Evolutionary conservation across 1,140 invertebrate species (phyloP).

Genomic region (Batillaria attramentaria): DNA sequence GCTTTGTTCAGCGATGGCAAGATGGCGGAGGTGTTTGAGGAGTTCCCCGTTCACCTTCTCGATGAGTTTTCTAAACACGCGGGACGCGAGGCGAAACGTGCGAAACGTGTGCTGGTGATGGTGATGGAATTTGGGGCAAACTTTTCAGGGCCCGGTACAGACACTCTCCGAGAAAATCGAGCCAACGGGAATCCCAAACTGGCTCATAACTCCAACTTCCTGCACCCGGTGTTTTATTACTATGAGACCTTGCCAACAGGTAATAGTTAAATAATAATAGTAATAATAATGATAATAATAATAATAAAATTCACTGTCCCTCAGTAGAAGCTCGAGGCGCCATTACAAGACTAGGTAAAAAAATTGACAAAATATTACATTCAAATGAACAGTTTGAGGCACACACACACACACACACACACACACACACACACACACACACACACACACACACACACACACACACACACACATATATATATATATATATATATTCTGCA

Average conservation of each 20-base stretch:
- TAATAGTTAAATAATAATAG: slow-evolving; percentile 44
- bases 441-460: no score
- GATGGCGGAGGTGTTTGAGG: slow-evolving; percentile 67
- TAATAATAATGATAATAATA: no score
- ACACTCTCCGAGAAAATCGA: slow-evolving; percentile 70
- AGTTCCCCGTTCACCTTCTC: slow-evolving; percentile 72
- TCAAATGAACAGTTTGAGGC: no score
- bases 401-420: no score
- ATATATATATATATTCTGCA: no score
- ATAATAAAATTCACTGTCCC: background rate
- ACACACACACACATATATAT: no score
- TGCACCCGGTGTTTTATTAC: slow-evolving; percentile 74
- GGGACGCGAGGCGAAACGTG: slow-evolving; percentile 54
- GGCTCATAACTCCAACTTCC: slow-evolving; percentile 73
- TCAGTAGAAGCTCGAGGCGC: background rate
- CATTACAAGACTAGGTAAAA: background rate
- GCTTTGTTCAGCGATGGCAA: slow-evolving; percentile 59
- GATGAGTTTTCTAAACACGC: slow-evolving; percentile 63
- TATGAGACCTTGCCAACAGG: slow-evolving; percentile 70
- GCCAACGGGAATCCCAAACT: slow-evolving; percentile 70
- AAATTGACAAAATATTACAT: no score
- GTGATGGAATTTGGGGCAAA: slow-evolving; percentile 72
- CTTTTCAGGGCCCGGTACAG: slow-evolving; percentile 73
- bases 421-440: no score
- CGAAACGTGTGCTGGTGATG: slow-evolving; percentile 64